A percentile compares a stretch with the other conserved stretches of the same genome.
These are phyloP conservation scores for Pogonus chalceus DNA, from an alignment of 1,140 invertebrate genomes.

Conservation along the genomic window DNA sequence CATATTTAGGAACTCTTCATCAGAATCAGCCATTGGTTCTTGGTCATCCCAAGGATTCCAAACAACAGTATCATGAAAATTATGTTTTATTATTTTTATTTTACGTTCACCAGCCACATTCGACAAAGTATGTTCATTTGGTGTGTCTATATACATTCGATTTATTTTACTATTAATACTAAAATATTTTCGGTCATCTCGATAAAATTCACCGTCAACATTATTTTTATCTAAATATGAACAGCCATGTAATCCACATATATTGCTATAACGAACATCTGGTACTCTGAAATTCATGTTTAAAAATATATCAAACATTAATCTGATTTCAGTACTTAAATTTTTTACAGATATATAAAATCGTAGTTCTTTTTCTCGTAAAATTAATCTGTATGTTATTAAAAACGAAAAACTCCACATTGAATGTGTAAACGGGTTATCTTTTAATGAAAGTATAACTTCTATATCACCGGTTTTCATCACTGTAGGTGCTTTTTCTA, in stretches of 20 bases:
- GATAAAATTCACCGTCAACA: conserved; percentile 66
- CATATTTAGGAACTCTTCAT: no score
- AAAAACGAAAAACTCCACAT: conserved; percentile 88
- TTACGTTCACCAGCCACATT: conserved; percentile 84
- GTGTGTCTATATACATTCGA: conserved; percentile 85
- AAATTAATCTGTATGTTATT: conserved; percentile 73
- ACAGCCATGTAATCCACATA: conserved; percentile 82
- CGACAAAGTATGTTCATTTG: conserved; percentile 84
- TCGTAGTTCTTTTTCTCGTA: conserved; percentile 83
- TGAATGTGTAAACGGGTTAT: conserved; percentile 82
- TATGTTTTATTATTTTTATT: conserved; percentile 87
- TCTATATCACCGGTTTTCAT: conserved; percentile 81
- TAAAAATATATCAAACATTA: conserved; percentile 85
- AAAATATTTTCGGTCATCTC: conserved; percentile 80
- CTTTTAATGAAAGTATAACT: conserved; percentile 82
- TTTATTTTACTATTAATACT: conserved; percentile 86
- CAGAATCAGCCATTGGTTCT: no score
- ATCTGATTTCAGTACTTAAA: conserved; percentile 78
- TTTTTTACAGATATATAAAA: conserved; percentile 88
- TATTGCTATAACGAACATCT: conserved; percentile 80
- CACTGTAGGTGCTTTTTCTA: conserved; percentile 78
- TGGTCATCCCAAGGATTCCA: no score
- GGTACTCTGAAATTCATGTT: conserved; percentile 95
- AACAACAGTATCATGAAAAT: conserved; percentile 87
- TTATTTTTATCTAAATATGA: conserved; percentile 76